Conservation (phyloP, 2,113 vertebrate species). For the Trichomycterus rosablanca region DNA sequence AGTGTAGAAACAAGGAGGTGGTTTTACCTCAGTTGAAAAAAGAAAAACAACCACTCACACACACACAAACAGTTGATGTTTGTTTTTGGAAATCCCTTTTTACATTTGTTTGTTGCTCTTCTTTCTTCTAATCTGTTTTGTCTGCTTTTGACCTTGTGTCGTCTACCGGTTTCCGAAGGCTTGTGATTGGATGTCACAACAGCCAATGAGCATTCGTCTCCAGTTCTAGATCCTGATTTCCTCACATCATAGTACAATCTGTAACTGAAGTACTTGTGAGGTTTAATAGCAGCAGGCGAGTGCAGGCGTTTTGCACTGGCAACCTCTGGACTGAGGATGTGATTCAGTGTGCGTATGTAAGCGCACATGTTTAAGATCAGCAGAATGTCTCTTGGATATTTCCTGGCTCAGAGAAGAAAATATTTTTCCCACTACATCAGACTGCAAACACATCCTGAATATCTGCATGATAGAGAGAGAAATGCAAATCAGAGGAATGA, state of each 20-base stretch:
- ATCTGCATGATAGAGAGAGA: conserved; percentile 7
- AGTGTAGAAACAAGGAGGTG: too few relatives aligned
- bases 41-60: too few relatives aligned
- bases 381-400: neutral
- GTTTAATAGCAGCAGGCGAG: neutral
- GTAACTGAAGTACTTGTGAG: neutral
- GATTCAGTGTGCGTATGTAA: neutral
- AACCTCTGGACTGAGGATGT: neutral
- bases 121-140: too few relatives aligned
- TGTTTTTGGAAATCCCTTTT: too few relatives aligned
- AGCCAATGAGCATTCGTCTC: too few relatives aligned
- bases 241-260: conserved; percentile 18
- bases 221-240: too few relatives aligned
- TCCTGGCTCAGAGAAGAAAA: neutral
- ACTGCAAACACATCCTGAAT: neutral
- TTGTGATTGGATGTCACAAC: too few relatives aligned
- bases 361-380: neutral
- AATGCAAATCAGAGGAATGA: conserved; percentile 24
- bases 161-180: too few relatives aligned
- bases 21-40: too few relatives aligned
- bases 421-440: neutral
- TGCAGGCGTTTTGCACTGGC: neutral
- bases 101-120: too few relatives aligned
- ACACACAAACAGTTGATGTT: too few relatives aligned
- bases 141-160: too few relatives aligned